phyloP scores from a whole-genome alignment of 2,888 invertebrate species.

The Chrysolina haemoptera region DNA sequence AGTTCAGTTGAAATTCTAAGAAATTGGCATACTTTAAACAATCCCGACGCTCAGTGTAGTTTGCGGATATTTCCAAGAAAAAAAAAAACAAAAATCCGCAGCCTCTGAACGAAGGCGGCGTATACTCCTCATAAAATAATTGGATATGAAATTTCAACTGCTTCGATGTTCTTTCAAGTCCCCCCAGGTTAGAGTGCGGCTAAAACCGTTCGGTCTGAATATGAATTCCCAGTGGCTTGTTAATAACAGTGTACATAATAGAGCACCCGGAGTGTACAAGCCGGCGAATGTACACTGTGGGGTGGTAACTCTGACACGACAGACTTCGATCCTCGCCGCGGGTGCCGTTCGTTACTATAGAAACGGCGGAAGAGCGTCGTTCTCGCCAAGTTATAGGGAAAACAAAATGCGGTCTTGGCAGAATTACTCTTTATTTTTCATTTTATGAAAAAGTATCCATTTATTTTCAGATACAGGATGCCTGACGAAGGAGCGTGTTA shows the following conservation, averaged over 20 bases:
- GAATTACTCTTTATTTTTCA: not conserved
- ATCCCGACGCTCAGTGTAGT: no score
- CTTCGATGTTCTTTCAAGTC: not conserved
- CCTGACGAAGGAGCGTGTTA: no score
- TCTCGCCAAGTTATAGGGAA: conserved; percentile 30
- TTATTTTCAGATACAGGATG: not conserved
- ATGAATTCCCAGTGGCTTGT: conserved; percentile 46
- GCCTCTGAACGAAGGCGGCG: not conserved
- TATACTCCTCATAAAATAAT: conserved; percentile 9
- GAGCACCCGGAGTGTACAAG: conserved; percentile 65
- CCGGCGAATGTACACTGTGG: conserved; percentile 69
- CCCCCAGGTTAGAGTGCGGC: conserved; percentile 7
- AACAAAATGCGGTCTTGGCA: not conserved
- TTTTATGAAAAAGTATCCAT: not conserved
- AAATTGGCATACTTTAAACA: no score
- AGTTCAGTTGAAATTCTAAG: no score
- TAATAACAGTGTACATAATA: conserved; percentile 61
- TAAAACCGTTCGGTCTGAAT: conserved; percentile 27
- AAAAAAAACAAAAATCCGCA: no score
- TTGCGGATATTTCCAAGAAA: no score
- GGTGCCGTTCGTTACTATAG: conserved; percentile 67
- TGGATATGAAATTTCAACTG: conserved; percentile 23
- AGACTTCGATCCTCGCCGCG: conserved; percentile 69
- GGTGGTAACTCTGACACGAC: conserved; percentile 71
- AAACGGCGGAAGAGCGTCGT: conserved; percentile 54